Evolutionary conservation across 2,113 vertebrate species (phyloP), one percentile per base, ranked within the genome.

Genomic region (Sander lucioperca): DNA sequence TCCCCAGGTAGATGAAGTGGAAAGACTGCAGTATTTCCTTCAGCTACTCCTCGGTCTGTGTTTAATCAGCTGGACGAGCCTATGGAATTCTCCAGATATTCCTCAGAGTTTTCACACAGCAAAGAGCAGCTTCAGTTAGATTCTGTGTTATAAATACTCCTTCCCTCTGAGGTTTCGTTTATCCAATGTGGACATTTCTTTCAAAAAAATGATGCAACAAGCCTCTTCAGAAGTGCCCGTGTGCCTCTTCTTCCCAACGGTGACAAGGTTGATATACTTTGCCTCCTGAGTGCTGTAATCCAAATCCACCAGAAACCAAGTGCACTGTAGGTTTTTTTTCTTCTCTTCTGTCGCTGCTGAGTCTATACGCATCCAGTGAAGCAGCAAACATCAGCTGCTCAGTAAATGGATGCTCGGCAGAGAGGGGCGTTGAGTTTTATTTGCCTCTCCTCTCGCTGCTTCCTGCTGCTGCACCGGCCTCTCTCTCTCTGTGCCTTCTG

Each of bases 391-490:
- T 82, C 86, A 77, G 86, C 89, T 72, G 76, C 84, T 86, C 86
- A 11, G 91, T 88, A 85, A 92, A 93, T 91, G 85, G 91, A 93
- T 89, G 91, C 91, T 91, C 43, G 25, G 73, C 86, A 84, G 86
- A 68, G 81, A 86, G 88, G 81, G 93, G 90, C 69, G 86, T 88
- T 90, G 89, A 86, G 64, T 88, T 85, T 82, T 86, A 70, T 87
- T 59, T 47, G 74, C 83, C 43, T 88, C 79, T 86, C 62, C 53
- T 65, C 75, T 72, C 50, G 47, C 84, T 79, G 81, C 83, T 74
- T 77, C 62, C 88, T 81, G 85, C 88, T 89, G 83, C 80, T 78
- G 83, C 89, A 79, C 86, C 84, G 77, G 67, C 72, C 45, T 54
- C 14, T 59, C n/a, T 66, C 62, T 25, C 39, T 75, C 69, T 74